A percentile compares a stretch with the other conserved stretches of the same genome.
These are phyloP conservation scores for Myzus persicae DNA, from an alignment of 1,140 invertebrate genomes.

Conservation along the genomic window DNA sequence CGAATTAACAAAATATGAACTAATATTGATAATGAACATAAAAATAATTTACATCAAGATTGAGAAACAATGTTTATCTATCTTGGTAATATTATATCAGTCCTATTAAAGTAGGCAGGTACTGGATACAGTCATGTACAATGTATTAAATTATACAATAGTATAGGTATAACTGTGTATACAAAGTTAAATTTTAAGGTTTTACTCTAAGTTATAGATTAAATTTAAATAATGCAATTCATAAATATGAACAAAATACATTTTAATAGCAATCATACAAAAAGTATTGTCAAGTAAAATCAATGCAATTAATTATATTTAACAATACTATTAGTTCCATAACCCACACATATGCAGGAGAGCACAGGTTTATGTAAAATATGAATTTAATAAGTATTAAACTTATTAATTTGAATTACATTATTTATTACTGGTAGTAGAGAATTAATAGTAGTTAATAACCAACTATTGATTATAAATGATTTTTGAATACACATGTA, in stretches of 20 bases:
- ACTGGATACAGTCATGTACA: not conserved
- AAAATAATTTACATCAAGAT: not conserved
- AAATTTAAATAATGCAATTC: not conserved
- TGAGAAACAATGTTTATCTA: conserved; percentile 4
- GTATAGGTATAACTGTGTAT: not conserved
- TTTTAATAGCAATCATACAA: not conserved
- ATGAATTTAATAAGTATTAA: too few relatives aligned
- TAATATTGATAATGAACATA: not conserved
- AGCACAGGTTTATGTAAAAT: not conserved
- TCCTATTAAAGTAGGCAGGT: not conserved
- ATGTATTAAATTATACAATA: not conserved
- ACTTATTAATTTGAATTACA: not conserved
- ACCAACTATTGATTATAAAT: not conserved
- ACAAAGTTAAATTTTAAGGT: not conserved
- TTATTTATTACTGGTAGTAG: not conserved
- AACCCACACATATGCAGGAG: too few relatives aligned
- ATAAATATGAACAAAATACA: not conserved
- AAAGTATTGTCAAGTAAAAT: not conserved
- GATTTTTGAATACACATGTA: not conserved
- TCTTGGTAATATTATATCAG: not conserved
- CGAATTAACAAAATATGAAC: conserved; percentile 13
- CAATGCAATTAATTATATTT: not conserved
- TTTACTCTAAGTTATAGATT: not conserved
- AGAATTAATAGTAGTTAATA: not conserved
- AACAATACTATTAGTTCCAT: not conserved